A percentile compares a stretch with the other conserved stretches of the same genome.
Evolutionary conservation across 2,113 vertebrate species (phyloP).

Genomic region (Jacana jacana): DNA sequence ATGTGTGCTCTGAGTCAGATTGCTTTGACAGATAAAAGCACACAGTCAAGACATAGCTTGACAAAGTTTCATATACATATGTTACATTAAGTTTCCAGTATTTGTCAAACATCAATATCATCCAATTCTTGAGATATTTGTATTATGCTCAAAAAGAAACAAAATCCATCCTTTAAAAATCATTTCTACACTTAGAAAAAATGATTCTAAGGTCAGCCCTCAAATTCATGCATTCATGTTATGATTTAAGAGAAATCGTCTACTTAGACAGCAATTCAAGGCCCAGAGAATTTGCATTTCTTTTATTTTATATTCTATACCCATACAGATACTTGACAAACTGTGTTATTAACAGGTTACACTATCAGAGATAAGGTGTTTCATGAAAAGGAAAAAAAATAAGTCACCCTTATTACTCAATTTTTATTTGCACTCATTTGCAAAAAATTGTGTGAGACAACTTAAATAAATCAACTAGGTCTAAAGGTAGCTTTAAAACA

Average conservation of each 20-base stretch:
- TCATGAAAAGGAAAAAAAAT: neutral
- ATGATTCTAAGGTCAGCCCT: neutral
- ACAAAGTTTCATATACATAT: neutral
- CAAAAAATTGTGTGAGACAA: neutral
- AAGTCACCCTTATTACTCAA: neutral
- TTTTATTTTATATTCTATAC: neutral
- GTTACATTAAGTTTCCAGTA: neutral
- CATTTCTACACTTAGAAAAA: neutral
- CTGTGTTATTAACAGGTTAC: neutral
- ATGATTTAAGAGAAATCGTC: neutral
- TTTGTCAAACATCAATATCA: neutral
- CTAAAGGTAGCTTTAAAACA: neutral
- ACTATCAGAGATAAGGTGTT: neutral
- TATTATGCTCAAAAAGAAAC: neutral
- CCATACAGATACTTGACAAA: neutral
- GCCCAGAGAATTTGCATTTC: neutral
- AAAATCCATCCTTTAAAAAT: neutral
- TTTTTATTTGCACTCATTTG: neutral
- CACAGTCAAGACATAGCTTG: neutral
- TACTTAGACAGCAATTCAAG: neutral
- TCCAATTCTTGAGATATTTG: neutral
- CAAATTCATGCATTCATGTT: neutral
- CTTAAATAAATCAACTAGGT: neutral
- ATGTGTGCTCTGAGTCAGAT: neutral
- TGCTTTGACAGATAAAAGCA: constrained; percentile 41